Percentiles rank a stretch among this genome's conserved stretches.
Conservation (phyloP, 2,888 invertebrate species). For the Papilio protenor region DNA sequence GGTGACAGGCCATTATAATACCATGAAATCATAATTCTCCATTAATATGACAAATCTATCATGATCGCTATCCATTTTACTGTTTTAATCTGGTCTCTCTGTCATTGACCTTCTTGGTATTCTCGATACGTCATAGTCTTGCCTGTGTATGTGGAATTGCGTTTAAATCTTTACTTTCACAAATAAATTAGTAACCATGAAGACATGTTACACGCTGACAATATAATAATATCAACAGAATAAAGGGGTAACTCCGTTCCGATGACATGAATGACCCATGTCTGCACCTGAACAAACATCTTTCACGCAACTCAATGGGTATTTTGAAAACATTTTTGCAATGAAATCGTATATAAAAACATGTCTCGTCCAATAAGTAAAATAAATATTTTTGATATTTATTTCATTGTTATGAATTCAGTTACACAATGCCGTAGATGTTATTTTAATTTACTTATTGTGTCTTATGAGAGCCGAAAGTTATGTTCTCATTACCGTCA, state of each 20-base stretch:
- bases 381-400: constrained; percentile 1
- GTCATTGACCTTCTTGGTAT: too few relatives aligned
- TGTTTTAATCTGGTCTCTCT: too few relatives aligned
- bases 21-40: not conserved
- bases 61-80: not conserved
- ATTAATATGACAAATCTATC: not conserved
- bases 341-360: not conserved
- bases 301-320: not conserved
- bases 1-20: not conserved
- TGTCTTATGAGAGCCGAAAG: not conserved
- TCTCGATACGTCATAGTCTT: not conserved
- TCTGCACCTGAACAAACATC: constrained; percentile 5
- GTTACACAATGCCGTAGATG: not conserved
- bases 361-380: not conserved
- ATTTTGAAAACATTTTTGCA: constrained; percentile 11
- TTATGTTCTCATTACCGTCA: not conserved
- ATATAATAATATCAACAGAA: not conserved
- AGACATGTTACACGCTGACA: not conserved
- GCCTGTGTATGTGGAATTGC: not conserved
- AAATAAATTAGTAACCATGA: not conserved
- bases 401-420: not conserved
- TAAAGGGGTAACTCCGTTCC: not conserved
- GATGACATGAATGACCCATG: not conserved
- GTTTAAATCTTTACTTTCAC: not conserved
- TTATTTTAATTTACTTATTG: not conserved